phyloP scores from a whole-genome alignment of 2,888 invertebrate genomes.

The Tetanocera ferruginea region DNA sequence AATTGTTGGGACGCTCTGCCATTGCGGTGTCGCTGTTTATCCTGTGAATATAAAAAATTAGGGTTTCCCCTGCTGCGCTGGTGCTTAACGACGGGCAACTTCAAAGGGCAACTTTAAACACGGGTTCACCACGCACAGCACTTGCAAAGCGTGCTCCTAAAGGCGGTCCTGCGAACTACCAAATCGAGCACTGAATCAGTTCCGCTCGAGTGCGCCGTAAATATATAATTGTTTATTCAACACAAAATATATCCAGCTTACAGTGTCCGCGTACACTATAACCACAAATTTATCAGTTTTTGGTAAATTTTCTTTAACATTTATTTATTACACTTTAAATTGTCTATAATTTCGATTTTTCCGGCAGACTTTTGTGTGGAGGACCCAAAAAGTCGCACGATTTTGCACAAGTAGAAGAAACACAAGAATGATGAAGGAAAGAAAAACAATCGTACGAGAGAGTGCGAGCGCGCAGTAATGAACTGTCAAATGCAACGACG shows the following conservation, averaged over 20 bases:
- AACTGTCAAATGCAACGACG: constrained; percentile 24
- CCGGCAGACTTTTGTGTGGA: neutral
- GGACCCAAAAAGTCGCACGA: constrained; percentile 1
- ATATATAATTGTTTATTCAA: neutral
- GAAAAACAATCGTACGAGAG: neutral
- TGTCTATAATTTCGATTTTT: neutral
- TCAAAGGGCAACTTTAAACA: neutral
- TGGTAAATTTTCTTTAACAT: too few relatives aligned
- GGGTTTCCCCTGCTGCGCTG: neutral
- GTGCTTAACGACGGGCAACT: neutral
- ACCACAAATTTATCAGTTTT: too few relatives aligned
- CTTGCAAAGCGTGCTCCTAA: constrained; percentile 16
- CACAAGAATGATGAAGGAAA: neutral
- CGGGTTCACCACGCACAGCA: constrained; percentile 6
- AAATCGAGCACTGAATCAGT: constrained; percentile 26
- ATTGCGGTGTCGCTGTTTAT: constrained; percentile 50
- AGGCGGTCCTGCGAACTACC: neutral
- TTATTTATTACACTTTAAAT: too few relatives aligned
- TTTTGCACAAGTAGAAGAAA: constrained; percentile 1
- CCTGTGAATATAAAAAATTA: constrained; percentile 6
- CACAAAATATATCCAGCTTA: neutral
- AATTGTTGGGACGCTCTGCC: constrained; percentile 69
- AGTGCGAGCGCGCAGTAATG: neutral
- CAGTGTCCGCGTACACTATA: neutral
- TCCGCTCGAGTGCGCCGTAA: constrained; percentile 42